Conservation (phyloP, 1,140 invertebrate genomes). For the Rhopalosiphum maidis region DNA sequence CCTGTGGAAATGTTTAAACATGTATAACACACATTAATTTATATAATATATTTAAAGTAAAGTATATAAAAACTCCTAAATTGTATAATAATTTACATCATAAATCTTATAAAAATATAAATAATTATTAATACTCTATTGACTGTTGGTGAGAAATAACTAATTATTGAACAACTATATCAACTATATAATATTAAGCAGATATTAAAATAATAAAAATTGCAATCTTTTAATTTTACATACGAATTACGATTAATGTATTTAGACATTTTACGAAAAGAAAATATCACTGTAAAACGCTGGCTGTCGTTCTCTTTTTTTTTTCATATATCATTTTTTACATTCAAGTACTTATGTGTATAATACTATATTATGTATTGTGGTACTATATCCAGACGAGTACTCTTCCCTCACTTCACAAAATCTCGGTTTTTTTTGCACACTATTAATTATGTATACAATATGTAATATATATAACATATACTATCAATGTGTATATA, state of each 20-base stretch:
- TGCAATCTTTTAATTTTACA: background rate
- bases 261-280: background rate
- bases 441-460: background rate
- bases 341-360: background rate
- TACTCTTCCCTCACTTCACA: background rate
- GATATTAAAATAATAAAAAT: background rate
- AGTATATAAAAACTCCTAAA: background rate
- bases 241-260: background rate
- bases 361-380: background rate
- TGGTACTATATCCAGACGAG: background rate
- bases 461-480: background rate
- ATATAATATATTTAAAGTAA: background rate
- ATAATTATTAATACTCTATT: background rate
- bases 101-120: background rate
- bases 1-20: background rate
- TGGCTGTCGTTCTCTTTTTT: background rate
- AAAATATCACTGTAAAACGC: background rate
- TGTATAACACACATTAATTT: background rate
- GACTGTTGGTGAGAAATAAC: background rate
- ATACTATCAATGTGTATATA: background rate
- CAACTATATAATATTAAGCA: too few species aligned
- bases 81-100: background rate
- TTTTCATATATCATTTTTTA: background rate
- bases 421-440: background rate
- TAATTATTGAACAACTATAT: background rate